A percentile compares a stretch with the other conserved stretches of the same genome.
Conservation (phyloP, 2,113 vertebrate genomes). For the Tetrao urogallus region DNA sequence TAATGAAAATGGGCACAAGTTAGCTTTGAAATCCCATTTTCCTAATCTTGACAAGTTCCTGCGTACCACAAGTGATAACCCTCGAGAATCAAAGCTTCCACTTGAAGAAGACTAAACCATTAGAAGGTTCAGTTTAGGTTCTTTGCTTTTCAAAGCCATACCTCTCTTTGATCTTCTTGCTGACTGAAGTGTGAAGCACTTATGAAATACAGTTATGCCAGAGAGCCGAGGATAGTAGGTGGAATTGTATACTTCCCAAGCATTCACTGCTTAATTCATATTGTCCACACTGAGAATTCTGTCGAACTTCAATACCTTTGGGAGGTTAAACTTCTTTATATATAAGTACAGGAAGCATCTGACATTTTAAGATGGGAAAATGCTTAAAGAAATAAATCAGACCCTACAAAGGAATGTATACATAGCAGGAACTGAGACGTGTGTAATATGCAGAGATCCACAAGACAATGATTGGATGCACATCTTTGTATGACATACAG, state of each 20-base stretch:
- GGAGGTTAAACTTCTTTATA: constrained; percentile 65
- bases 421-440: constrained; percentile 59
- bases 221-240: background rate
- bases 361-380: constrained; percentile 71
- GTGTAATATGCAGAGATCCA: constrained; percentile 28
- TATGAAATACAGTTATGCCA: background rate
- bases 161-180: constrained; percentile 38
- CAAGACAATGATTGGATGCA: constrained; percentile 41
- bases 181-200: constrained; percentile 18
- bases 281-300: constrained; percentile 22
- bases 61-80: constrained; percentile 50
- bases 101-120: constrained; percentile 43
- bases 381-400: constrained; percentile 65
- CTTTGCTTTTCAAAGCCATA: constrained; percentile 26
- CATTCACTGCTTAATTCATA: background rate
- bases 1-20: constrained; percentile 44
- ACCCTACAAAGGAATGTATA: constrained; percentile 66
- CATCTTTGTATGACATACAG: constrained; percentile 37
- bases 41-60: constrained; percentile 50
- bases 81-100: constrained; percentile 58
- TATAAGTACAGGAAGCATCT: constrained; percentile 74
- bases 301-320: constrained; percentile 54
- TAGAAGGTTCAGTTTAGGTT: background rate
- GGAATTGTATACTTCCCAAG: background rate
- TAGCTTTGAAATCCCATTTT: constrained; percentile 56